Conservation (phyloP, 1,140 invertebrate genomes). For the Bombus sibiricus region DNA sequence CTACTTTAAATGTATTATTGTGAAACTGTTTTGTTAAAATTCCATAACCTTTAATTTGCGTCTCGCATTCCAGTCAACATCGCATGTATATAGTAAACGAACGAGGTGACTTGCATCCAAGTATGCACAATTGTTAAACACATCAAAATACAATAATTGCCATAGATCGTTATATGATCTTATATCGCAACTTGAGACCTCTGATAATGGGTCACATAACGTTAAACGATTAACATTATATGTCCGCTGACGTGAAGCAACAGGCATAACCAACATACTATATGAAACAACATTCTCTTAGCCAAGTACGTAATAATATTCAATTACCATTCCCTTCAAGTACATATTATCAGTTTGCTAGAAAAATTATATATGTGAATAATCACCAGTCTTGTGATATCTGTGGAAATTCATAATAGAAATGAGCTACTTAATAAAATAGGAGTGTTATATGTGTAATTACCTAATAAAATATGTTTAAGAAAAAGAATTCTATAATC, state of each 20-base stretch:
- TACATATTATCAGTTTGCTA: background rate
- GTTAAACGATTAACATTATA: conserved; percentile 24
- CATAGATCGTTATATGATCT: background rate
- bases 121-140: background rate
- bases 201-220: background rate
- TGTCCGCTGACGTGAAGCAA: background rate
- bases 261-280: background rate
- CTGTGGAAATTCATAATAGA: too few relatives aligned
- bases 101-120: background rate
- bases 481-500: too few relatives aligned
- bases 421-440: too few relatives aligned
- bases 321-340: background rate
- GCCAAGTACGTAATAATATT: background rate
- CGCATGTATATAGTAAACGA: background rate
- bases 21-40: too few relatives aligned
- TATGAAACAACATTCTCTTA: background rate
- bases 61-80: background rate
- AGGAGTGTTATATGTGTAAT: too few relatives aligned
- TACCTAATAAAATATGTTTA: too few relatives aligned
- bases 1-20: background rate
- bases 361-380: background rate
- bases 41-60: background rate
- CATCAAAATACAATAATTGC: background rate
- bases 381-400: background rate
- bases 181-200: background rate